Percentiles rank a stretch among this genome's conserved stretches.
phyloP scores from a whole-genome alignment of 2,797 vertebrate species.

The Micrastur ruficollis region DNA sequence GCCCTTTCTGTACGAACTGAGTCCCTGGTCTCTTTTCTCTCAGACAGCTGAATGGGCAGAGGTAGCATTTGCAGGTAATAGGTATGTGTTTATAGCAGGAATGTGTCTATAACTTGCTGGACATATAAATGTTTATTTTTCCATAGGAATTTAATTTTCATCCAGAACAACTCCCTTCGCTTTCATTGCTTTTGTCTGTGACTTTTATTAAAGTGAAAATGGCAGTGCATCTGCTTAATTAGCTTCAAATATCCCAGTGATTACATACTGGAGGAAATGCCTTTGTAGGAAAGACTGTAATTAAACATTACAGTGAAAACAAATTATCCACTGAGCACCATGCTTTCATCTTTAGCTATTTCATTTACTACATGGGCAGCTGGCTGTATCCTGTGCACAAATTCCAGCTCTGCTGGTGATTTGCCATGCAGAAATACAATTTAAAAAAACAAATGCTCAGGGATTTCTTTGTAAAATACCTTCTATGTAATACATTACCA shows the following conservation, averaged over 20 bases:
- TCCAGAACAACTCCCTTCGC: slow-evolving; percentile 5
- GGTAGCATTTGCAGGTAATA: neutral
- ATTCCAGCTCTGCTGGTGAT: slow-evolving; percentile 26
- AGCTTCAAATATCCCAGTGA: slow-evolving; percentile 70
- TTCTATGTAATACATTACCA: neutral
- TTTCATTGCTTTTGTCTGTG: slow-evolving; percentile 52
- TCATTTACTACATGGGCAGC: slow-evolving; percentile 59
- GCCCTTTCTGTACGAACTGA: neutral
- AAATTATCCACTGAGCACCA: slow-evolving; percentile 56
- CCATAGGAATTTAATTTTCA: neutral
- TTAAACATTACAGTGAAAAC: slow-evolving; percentile 73
- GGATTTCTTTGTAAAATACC: slow-evolving; percentile 2
- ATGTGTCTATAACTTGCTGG: neutral
- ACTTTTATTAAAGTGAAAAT: slow-evolving; percentile 70
- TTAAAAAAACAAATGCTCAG: neutral
- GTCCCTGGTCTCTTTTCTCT: neutral
- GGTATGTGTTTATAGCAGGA: neutral
- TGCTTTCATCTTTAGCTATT: slow-evolving; percentile 57
- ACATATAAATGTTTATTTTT: slow-evolving; percentile 41
- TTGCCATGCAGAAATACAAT: slow-evolving; percentile 53
- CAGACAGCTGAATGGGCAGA: neutral
- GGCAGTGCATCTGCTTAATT: slow-evolving; percentile 72
- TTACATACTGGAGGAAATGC: slow-evolving; percentile 65
- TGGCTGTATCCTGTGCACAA: slow-evolving; percentile 30
- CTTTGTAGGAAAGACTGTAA: slow-evolving; percentile 70